Base-by-base conservation (phyloP, 2,888 invertebrate genomes). In the Hyposoter didymator region DNA sequence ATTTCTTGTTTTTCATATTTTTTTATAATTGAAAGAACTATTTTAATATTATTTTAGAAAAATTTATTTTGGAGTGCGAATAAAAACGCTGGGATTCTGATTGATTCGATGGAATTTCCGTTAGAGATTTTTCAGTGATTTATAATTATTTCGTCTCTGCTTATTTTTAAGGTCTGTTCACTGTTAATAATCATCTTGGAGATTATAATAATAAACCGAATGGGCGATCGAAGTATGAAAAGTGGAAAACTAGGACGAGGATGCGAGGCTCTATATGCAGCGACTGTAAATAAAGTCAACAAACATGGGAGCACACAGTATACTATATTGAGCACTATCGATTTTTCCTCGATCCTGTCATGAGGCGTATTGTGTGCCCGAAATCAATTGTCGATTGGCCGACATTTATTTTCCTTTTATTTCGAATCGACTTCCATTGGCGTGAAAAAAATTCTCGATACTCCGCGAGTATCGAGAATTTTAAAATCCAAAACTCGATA, bases 341-440 rank as follows among this genome's bases (percentile, higher is more conserved):
- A 80, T 84, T 84, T 70, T 74, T 72, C 39, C 75, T 66, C 72
- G 84, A 84, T 84, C 76, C 76, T 80, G 72, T 73, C 75, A 72
- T 64, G 66, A 72, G 75, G 80, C 45, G 14, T 83, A 67, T 85
- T 82, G 49, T 67, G 64, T 39, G 59, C 55, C 19, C 59, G 52
- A 78, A 75, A 76, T 79, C 79, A 84, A 82, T 84, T 76, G 76
- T 69, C 82, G 76, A 82, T 84, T 79, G 74, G 78, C 69, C 79
- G 72, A 64, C 35, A 78, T 84, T 78, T 70, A 49, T 78, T 84
- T 84, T 74, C 45, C 43, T 75, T 45, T 67, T 49, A 35, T 81
- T 69, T 69, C 12, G 12, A 49, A 52, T 80, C 52, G 19, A 22
- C 55, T 72, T 55, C 62, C 52, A 28, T 72, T 69, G 32, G 7